These are phyloP conservation scores for Acanthurus tractus DNA, from an alignment of 2,797 vertebrate genomes.

Conservation along the genomic window DNA sequence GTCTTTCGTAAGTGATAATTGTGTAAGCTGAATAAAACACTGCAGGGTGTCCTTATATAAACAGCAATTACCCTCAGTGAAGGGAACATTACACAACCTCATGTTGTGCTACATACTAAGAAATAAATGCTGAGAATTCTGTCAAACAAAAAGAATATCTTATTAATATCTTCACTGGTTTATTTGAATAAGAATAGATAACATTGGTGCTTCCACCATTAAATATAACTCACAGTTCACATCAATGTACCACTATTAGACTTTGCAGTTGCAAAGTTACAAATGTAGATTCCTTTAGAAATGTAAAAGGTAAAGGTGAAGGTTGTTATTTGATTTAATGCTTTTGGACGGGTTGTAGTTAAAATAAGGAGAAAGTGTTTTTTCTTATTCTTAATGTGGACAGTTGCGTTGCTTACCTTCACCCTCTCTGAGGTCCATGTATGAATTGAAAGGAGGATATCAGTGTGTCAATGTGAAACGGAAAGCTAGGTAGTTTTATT, in stretches of 20 bases:
- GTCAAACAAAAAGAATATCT: constrained; percentile 1
- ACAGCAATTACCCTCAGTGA: not conserved
- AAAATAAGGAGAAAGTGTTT: not conserved
- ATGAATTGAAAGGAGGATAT: not conserved
- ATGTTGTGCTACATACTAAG: not conserved
- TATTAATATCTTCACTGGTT: not conserved
- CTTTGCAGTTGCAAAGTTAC: too few relatives aligned
- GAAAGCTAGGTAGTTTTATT: too few relatives aligned
- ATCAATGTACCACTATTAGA: not conserved
- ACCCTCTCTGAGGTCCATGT: not conserved
- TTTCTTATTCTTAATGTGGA: not conserved
- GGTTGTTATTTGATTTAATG: not conserved
- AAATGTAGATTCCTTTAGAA: not conserved
- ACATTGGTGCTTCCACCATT: not conserved
- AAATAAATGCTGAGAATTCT: not conserved
- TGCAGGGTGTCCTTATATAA: not conserved
- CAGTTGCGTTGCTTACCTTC: too few relatives aligned
- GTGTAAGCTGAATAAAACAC: not conserved
- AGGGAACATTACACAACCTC: not conserved
- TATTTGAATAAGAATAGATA: not conserved
- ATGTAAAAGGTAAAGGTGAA: not conserved
- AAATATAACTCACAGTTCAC: not conserved
- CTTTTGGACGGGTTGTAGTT: not conserved
- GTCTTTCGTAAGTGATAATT: too few relatives aligned
- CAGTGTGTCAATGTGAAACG: too few relatives aligned